Conservation (phyloP, 2,113 vertebrate species). For the Salvelinus sp. region DNA sequence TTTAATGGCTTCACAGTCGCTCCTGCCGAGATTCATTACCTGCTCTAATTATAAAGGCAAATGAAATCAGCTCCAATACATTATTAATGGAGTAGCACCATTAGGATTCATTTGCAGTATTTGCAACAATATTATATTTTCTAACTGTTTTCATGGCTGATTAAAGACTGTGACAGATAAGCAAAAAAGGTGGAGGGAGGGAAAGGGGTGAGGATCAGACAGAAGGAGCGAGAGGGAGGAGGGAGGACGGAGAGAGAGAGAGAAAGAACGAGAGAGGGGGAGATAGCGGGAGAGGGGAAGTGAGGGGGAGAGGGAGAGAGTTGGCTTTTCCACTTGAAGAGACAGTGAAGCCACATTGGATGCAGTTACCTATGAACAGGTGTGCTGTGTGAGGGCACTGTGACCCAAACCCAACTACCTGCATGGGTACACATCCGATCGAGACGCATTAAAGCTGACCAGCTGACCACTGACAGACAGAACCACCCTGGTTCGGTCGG, state of each 20-base stretch:
- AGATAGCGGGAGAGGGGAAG: background rate
- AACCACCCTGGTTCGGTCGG: background rate
- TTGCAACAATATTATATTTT: slow-evolving; percentile 76
- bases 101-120: slow-evolving; percentile 74
- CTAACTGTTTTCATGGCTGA: slow-evolving; percentile 73
- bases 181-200: slow-evolving; percentile 8
- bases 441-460: background rate
- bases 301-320: slow-evolving; percentile 18
- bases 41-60: slow-evolving; percentile 81
- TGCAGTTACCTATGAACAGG: slow-evolving; percentile 58
- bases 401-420: slow-evolving; percentile 54
- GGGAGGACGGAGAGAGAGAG: background rate
- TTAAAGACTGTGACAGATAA: slow-evolving; percentile 66
- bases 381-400: slow-evolving; percentile 52
- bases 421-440: slow-evolving; percentile 49
- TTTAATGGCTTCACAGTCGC: slow-evolving; percentile 64
- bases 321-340: slow-evolving; percentile 58
- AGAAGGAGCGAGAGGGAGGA: slow-evolving; percentile 1
- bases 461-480: background rate
- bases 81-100: slow-evolving; percentile 74
- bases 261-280: background rate
- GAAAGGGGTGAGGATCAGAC: slow-evolving; percentile 10
- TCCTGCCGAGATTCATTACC: slow-evolving; percentile 79
- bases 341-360: slow-evolving; percentile 60
- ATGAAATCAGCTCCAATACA: slow-evolving; percentile 80